phyloP scores from a whole-genome alignment of 2,797 vertebrate genomes.

The Chiloscyllium punctatum region DNA sequence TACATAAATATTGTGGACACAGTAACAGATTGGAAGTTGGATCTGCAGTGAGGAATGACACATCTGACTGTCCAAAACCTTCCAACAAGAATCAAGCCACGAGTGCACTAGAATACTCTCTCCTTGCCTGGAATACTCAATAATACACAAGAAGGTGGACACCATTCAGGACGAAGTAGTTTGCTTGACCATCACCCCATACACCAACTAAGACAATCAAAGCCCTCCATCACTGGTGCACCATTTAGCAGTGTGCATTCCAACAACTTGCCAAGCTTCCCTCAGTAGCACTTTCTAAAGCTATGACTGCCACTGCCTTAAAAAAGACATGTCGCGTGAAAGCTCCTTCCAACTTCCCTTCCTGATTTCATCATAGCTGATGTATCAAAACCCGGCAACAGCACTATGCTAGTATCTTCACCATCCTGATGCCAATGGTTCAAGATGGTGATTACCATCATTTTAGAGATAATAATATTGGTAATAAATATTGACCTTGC shows the following conservation, averaged over 20 bases:
- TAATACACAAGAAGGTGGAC: neutral
- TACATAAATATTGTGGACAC: neutral
- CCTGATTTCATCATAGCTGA: neutral
- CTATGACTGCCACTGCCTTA: too few relatives aligned
- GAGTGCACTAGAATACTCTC: neutral
- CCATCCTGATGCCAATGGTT: neutral
- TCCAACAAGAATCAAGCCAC: neutral
- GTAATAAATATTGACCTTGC: neutral
- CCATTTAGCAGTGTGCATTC: neutral
- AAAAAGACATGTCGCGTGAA: neutral
- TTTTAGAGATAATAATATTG: neutral
- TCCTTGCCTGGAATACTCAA: neutral
- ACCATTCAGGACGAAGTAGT: neutral
- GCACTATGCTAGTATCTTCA: neutral
- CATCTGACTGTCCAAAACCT: neutral
- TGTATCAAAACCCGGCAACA: neutral
- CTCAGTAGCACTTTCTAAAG: too few relatives aligned
- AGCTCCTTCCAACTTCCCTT: neutral
- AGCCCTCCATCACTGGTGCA: neutral
- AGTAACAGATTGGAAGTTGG: neutral
- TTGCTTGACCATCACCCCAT: neutral
- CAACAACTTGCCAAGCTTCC: neutral
- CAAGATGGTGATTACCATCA: neutral
- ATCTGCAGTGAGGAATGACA: neutral
- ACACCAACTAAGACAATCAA: neutral